Evolutionary conservation across 2,888 invertebrate species (phyloP).

Genomic region (Kryphioiulus occultus): DNA sequence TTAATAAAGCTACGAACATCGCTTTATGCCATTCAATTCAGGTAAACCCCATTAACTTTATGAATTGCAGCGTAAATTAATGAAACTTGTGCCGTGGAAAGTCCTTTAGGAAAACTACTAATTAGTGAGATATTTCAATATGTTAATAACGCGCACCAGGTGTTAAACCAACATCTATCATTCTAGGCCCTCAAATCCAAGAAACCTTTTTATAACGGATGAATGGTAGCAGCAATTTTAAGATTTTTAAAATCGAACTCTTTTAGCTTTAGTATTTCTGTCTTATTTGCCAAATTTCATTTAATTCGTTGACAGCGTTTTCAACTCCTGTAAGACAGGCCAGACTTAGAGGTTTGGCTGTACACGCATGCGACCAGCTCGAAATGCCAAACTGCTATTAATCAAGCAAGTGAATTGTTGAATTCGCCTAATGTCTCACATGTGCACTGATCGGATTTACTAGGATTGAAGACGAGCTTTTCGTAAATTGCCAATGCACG

Average conservation of each 20-base stretch:
- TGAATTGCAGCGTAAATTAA: background rate
- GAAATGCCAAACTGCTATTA: background rate
- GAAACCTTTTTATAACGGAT: too few relatives aligned
- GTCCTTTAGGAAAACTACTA: constrained; percentile 28
- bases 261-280: too few relatives aligned
- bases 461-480: background rate
- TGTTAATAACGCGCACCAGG: background rate
- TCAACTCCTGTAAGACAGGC: too few relatives aligned
- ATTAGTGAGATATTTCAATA: background rate
- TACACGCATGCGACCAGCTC: background rate
- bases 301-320: too few relatives aligned
- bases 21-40: background rate
- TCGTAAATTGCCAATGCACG: background rate
- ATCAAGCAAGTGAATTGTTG: background rate
- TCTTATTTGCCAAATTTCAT: too few relatives aligned
- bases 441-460: background rate
- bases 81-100: background rate
- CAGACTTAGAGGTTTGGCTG: too few relatives aligned
- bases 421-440: background rate
- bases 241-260: too few relatives aligned
- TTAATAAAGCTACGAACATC: background rate
- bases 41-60: background rate
- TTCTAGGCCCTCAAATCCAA: background rate
- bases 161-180: background rate
- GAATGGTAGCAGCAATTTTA: too few relatives aligned